Base-by-base conservation (phyloP, 2,888 invertebrate species). In the Agelastica alni region DNA sequence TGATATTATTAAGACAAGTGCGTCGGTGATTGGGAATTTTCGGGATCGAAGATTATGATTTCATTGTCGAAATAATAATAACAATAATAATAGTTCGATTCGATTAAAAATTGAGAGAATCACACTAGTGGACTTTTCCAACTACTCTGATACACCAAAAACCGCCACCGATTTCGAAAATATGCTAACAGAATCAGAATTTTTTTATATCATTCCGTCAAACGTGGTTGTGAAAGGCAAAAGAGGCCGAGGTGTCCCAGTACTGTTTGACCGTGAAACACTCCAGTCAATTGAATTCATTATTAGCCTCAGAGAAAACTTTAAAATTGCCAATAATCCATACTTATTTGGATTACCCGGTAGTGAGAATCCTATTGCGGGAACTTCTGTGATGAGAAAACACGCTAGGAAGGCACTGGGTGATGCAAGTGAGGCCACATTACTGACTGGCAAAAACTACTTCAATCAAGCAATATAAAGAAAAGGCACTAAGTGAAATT, bases 381-480 rank as follows among this genome's bases (percentile, higher is more conserved):
- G 34, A n/a, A n/a, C n/a, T n/a, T n/a, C n/a, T n/a, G n/a, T n/a
- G n/a, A n/a, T n/a, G n/a, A n/a, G n/a, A n/a, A n/a, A n/a, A n/a
- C n/a, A n/a, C n/a, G n/a, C n/a, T n/a, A n/a, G n/a, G n/a, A n/a
- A n/a, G n/a, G n/a, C 18, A 37, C 26, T 34, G 3, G 18, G 34
- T 26, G 48, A 51, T 39, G 58, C 56, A 5, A 53, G 51, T n/a
- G n/a, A n/a, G n/a, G n/a, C n/a, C 7, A 39, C 13, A 14, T 26
- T 22, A 26, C 10, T 22, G 22, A 13, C 13, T 43, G 4, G 22
- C 18, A 14, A 42, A 31, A 31, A 46, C 39, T 56, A 31, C 32
- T 51, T n/a, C n/a, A n/a, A n/a, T n/a, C n/a, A n/a, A n/a, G n/a
- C n/a, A n/a, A n/a, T n/a, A n/a, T n/a, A n/a, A 56, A 46, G 52